Evolutionary conservation across 2,113 vertebrate genomes (phyloP).

Genomic region (Galeopterus variegatus): DNA sequence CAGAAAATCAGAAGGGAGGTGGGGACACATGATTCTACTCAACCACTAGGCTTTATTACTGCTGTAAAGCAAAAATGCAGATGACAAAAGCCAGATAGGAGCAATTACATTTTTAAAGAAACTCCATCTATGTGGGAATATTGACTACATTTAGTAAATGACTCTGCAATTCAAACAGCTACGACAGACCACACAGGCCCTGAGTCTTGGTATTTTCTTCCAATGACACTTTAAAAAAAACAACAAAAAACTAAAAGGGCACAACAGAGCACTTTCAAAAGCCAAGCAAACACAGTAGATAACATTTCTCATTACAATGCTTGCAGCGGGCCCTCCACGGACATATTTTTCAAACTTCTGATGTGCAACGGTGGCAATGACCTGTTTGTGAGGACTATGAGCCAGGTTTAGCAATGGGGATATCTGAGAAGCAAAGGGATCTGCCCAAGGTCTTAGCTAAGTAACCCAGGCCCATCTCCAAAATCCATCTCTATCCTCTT

Average conservation of each 20-base stretch:
- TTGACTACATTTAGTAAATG: slow-evolving; percentile 60
- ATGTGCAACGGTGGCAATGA: neutral
- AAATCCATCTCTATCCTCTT: neutral
- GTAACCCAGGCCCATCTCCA: neutral
- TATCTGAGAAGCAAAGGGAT: neutral
- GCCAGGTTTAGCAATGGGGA: neutral
- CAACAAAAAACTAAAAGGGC: neutral
- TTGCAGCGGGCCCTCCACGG: neutral
- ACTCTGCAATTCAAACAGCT: slow-evolving; percentile 62
- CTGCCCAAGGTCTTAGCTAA: slow-evolving; percentile 38
- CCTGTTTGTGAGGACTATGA: neutral
- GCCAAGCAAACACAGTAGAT: neutral
- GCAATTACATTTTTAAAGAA: slow-evolving; percentile 63
- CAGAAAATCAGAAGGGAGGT: neutral
- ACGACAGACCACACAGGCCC: neutral
- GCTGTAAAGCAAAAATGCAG: slow-evolving; percentile 11
- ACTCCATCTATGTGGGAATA: neutral
- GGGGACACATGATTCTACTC: neutral
- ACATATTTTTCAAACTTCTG: neutral
- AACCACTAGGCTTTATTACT: neutral
- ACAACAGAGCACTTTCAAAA: slow-evolving; percentile 45
- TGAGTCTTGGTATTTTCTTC: neutral
- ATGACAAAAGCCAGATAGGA: slow-evolving; percentile 48
- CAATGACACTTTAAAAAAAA: neutral
- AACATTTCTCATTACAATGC: neutral